Conservation (phyloP, 2,888 invertebrate species). For the Nycteola revayana region DNA sequence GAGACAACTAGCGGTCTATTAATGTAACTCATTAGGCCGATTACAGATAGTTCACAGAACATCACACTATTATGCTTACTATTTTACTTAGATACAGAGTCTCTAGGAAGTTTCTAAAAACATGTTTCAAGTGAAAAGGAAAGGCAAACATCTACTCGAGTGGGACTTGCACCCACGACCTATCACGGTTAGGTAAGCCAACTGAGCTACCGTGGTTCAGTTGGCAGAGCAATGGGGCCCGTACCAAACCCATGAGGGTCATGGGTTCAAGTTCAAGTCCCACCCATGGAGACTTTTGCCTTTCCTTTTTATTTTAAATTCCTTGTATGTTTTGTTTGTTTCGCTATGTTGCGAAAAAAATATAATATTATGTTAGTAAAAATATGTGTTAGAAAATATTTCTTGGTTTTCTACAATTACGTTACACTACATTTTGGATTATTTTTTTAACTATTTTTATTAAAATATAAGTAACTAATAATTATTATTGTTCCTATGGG, state of each 20-base stretch:
- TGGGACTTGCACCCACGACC: conserved; percentile 2
- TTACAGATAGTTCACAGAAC: no score
- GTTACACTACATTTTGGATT: conserved; percentile 1
- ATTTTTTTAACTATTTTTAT: background rate
- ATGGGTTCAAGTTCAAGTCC: conserved; percentile 2
- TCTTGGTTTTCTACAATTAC: background rate
- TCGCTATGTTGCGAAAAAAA: conserved; percentile 1
- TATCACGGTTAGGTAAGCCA: conserved; percentile 3
- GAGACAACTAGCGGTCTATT: no score
- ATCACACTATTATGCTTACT: no score
- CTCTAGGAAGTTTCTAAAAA: no score
- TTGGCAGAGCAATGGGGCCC: conserved; percentile 3
- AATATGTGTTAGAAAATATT: conserved; percentile 5
- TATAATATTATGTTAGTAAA: conserved; percentile 2
- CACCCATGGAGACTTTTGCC: conserved; percentile 2
- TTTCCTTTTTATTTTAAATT: conserved; percentile 2
- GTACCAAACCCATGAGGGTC: conserved; percentile 3
- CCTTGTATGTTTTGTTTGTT: conserved; percentile 1
- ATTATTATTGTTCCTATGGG: conserved; percentile 6
- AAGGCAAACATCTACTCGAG: conserved; percentile 6
- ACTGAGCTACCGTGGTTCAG: conserved; percentile 5
- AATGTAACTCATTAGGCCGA: no score
- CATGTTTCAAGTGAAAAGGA: conserved; percentile 6
- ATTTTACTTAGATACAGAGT: no score
- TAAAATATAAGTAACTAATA: conserved; percentile 3